A percentile compares a stretch with the other conserved stretches of the same genome.
Conservation (phyloP, 1,140 invertebrate species). For the Augochlora pura region DNA sequence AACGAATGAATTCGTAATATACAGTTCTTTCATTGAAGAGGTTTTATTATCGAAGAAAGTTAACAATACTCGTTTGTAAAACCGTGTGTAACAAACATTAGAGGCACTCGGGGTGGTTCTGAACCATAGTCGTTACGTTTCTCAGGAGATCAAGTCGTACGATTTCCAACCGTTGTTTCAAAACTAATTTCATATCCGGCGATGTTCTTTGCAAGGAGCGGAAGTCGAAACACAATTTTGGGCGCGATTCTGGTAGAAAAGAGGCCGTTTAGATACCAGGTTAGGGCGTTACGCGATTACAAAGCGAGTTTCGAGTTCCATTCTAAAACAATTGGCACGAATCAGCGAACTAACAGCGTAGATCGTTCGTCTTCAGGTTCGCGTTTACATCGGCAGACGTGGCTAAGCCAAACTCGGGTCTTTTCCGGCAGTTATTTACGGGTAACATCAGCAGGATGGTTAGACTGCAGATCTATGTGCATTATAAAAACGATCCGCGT, state of each 20-base stretch:
- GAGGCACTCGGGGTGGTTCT: no score
- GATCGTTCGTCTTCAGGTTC: background rate
- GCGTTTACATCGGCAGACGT: background rate
- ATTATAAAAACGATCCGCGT: no score
- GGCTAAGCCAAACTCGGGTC: background rate
- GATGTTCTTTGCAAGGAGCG: background rate
- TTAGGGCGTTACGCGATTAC: slow-evolving; percentile 11
- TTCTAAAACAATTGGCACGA: slow-evolving; percentile 36
- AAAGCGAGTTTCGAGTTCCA: slow-evolving; percentile 51
- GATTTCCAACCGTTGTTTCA: no score
- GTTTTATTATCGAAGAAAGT: no score
- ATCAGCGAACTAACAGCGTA: slow-evolving; percentile 3
- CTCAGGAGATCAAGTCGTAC: no score
- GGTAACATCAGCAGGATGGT: slow-evolving; percentile 42
- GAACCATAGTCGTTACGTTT: no score
- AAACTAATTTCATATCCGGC: no score
- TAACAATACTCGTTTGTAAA: no score
- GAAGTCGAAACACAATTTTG: background rate
- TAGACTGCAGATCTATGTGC: slow-evolving; percentile 38
- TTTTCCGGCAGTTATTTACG: slow-evolving; percentile 11
- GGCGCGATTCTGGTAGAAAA: background rate
- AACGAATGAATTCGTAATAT: no score
- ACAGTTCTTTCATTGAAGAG: no score
- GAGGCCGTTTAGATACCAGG: background rate
- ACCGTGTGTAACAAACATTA: no score